Percentiles rank a stretch among this genome's conserved stretches.
Conservation (phyloP, 2,888 invertebrate genomes). For the Drosophila mercatorum region DNA sequence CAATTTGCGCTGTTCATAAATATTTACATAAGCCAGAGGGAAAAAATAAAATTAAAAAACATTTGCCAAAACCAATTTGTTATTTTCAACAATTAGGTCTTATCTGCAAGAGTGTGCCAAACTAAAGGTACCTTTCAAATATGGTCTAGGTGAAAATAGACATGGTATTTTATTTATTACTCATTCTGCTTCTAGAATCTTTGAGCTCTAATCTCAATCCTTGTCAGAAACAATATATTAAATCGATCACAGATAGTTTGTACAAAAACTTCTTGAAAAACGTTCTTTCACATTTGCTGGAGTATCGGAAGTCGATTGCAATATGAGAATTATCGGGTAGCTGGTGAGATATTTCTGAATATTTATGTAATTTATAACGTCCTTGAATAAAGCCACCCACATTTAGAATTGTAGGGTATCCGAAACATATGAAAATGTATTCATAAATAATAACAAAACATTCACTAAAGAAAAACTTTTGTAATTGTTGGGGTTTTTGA, state of each 20-base stretch:
- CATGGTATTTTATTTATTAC: no score
- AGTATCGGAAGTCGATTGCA: background rate
- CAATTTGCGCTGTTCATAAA: constrained; percentile 49
- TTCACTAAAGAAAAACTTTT: constrained; percentile 18
- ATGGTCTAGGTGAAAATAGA: no score
- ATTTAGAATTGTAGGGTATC: constrained; percentile 7
- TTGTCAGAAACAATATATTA: no score
- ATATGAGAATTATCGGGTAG: background rate
- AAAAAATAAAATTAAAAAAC: constrained; percentile 11
- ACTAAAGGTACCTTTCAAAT: constrained; percentile 9
- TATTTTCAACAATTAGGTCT: constrained; percentile 37
- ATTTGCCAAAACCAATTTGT: constrained; percentile 57
- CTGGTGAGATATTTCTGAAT: background rate
- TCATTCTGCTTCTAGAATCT: no score
- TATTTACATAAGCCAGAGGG: constrained; percentile 69
- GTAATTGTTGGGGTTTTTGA: constrained; percentile 31
- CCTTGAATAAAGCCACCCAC: background rate
- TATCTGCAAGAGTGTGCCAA: background rate
- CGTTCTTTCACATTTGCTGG: no score
- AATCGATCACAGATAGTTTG: background rate
- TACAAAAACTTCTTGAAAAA: background rate
- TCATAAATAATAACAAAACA: constrained; percentile 16
- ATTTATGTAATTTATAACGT: background rate
- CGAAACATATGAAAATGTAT: background rate
- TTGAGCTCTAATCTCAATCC: no score